These are phyloP conservation scores for Lamellibrachia columna DNA, from an alignment of 2,888 invertebrate genomes.

Conservation along the genomic window DNA sequence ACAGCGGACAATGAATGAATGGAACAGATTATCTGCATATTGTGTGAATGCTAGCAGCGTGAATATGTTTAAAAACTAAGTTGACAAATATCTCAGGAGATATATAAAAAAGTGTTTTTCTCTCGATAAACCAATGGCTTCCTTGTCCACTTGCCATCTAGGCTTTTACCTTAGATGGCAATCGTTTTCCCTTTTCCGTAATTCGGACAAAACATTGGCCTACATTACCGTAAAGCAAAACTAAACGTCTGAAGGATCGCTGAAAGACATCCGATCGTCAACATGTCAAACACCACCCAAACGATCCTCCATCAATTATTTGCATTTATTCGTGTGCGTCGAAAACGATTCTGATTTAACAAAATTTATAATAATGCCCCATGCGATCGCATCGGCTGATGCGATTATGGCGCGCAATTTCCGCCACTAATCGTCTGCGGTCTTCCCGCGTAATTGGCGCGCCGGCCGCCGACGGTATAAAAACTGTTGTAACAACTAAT, in stretches of 20 bases:
- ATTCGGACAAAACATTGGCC: no score
- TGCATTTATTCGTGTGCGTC: background rate
- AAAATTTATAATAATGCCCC: background rate
- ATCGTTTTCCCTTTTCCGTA: no score
- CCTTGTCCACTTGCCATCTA: no score
- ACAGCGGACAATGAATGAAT: no score
- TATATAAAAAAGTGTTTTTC: no score
- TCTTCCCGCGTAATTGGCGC: background rate
- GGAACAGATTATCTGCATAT: no score
- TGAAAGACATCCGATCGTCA: background rate
- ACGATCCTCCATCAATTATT: background rate
- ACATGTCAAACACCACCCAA: background rate
- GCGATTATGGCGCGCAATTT: slow-evolving; percentile 3
- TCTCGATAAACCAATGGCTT: no score
- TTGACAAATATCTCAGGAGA: no score
- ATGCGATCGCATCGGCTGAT: background rate
- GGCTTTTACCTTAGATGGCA: no score
- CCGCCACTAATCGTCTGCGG: background rate
- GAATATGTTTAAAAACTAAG: no score
- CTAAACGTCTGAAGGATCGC: background rate
- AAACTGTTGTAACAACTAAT: background rate
- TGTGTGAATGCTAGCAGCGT: no score
- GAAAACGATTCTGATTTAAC: slow-evolving; percentile 1
- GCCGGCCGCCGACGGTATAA: background rate
- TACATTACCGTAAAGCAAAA: background rate